Percentiles rank a stretch among this genome's conserved stretches.
Evolutionary conservation across 1,140 invertebrate species (phyloP).

Genomic region (Sogatella furcifera): DNA sequence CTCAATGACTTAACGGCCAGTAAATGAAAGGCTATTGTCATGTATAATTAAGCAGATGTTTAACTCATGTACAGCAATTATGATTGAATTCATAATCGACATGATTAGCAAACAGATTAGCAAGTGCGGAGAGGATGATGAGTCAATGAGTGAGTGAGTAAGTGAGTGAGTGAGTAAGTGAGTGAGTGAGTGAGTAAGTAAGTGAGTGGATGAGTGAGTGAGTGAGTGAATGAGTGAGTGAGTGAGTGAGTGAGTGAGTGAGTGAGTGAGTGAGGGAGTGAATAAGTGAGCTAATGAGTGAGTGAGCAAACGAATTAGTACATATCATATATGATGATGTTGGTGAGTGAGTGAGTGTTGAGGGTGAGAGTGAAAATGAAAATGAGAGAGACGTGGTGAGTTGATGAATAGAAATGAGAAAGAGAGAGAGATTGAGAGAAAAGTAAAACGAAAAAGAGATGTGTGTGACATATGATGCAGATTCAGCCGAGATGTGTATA

Average conservation of each 20-base stretch:
- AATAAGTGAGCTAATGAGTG: neutral
- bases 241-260: neutral
- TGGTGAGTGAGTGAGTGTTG: constrained; percentile 5
- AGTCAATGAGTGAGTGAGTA: neutral
- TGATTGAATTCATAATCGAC: too few species aligned
- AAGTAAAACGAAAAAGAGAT: neutral
- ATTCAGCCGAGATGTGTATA: too few species aligned
- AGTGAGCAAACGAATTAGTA: neutral
- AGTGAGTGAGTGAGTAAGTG: neutral
- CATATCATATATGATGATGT: too few species aligned
- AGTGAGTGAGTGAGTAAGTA: neutral
- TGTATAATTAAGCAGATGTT: too few species aligned
- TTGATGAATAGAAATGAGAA: neutral
- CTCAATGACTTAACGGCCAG: too few species aligned
- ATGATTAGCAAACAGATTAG: neutral
- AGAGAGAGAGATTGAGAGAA: neutral
- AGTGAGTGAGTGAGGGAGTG: constrained; percentile 6
- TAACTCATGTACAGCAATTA: too few species aligned
- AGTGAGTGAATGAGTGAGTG: neutral
- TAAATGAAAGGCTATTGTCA: too few species aligned
- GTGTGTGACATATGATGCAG: too few species aligned
- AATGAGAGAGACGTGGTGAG: neutral
- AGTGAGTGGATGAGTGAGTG: neutral
- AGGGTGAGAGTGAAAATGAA: neutral
- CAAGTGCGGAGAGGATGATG: neutral